Evolutionary conservation across 2,113 vertebrate species (phyloP), one percentile per base, ranked within the genome.

Genomic region (Cygnus atratus): DNA sequence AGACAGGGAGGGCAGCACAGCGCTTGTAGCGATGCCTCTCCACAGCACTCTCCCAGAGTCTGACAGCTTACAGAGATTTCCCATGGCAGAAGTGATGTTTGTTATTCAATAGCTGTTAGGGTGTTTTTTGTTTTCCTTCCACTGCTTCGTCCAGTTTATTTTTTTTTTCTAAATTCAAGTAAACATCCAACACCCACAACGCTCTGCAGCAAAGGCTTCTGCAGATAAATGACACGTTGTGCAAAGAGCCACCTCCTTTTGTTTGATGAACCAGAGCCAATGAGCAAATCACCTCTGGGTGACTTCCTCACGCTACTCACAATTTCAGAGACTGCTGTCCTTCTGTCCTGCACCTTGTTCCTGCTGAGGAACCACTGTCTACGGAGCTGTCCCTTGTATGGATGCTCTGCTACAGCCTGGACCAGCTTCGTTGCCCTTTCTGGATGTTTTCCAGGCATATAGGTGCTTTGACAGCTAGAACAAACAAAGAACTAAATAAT

Each of bases 81-180:
- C 81, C 35, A 14, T 20, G 74, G 88, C 91, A 92, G 29, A 78
- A 91, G 57, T 65, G 77, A 92, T 78, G 43, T 68, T 93, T 93
- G 52, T 72, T 95, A 95, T 79, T 91, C 91, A 88, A 29, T 61
- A 95, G 95, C 80, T 85, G 76, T 67, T 43, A 84, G 88, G 72
- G 35, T 35, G 39, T 26, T 63, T 63, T 26, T 65, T 65, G 50
- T 43, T 48, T 29, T 24, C 55, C 43, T 85, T 79, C 58, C 46
- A 44, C 0, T 3, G 58, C 37, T 88, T 73, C 33, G 28, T 37
- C 66, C 37, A 4, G 10, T 55, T 65, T 48, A 4, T 76, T 75
- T 21, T 48, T 48, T 48, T 44, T 44, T 59, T 61, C 61, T 2
- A 11, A 39, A 25, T 91, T 79, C 82, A 39, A 74, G 55, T 43